Evolutionary conservation across 2,888 invertebrate genomes (phyloP), one percentile per base, ranked within the genome.

Genomic region (Scaptodrosophila latifasciaeformis): DNA sequence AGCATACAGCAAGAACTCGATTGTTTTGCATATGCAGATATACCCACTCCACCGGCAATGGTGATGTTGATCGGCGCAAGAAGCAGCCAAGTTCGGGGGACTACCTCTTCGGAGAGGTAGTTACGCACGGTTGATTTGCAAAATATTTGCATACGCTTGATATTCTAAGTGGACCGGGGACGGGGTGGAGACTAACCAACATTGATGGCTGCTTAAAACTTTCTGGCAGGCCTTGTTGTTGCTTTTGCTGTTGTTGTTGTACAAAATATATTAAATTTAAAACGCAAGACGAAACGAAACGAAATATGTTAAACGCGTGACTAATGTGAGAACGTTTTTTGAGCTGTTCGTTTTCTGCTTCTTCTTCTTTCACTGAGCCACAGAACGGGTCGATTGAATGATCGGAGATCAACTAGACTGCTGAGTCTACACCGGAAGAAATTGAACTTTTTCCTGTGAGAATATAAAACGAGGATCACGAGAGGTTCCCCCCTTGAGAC

Each of bases 241-340:
- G n/a, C n/a, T n/a, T 34, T 37, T 15, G 37, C 37, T 17, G 37
- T 37, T 7, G 37, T 27, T 6, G 5, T 31, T 4, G 64, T 59
- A 54, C 63, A 58, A 74, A 77, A 77, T 80, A 78, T 74, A 74
- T 74, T 70, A 74, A 74, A 80, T 67, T 69, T 62, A 77, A 78
- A 60, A 77, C 74, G 61, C 70, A 37, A 48, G 57, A 55, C 61
- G 55, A 72, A 59, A 55, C 61, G 55, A 72, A 59, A 72, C 72
- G 72, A 72, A 72, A 72, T 72, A 76, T 76, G 81, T 79, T 78
- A 79, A 81, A 67, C 72, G 81, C 81, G 81, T 76, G 76, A 81
- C 80, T 76, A 76, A 76, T 81, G 76, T 76, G 76, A 76, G 76
- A 76, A 76, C 81, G 78, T 75, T 68, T 12, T 10, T 31, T 13